Conservation (phyloP, 1,140 invertebrate genomes). For the Steinernema khuongi region DNA sequence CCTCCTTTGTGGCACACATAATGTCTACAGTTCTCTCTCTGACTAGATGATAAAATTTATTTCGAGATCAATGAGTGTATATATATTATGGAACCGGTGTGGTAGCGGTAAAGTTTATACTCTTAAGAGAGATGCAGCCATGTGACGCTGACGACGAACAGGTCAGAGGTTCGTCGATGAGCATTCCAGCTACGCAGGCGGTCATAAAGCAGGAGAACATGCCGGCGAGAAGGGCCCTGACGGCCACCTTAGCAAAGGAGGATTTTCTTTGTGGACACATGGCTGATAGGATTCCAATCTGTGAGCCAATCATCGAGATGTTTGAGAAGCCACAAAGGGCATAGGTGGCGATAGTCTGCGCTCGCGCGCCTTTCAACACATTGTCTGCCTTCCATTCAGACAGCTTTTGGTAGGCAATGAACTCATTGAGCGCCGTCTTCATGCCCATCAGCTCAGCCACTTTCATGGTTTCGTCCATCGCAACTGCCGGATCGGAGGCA, state of each 20-base stretch:
- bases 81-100: background rate
- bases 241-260: constrained; percentile 40
- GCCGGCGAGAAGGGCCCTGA: constrained; percentile 43
- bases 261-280: constrained; percentile 46
- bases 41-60: no score
- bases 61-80: background rate
- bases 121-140: background rate
- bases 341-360: constrained; percentile 78
- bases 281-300: constrained; percentile 66
- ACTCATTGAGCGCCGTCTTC: constrained; percentile 84
- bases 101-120: background rate
- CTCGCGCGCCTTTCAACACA: constrained; percentile 60
- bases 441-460: constrained; percentile 76
- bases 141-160: background rate
- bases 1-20: no score
- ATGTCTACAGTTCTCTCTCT: no score
- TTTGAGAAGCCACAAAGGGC: constrained; percentile 92
- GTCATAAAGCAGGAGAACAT: constrained; percentile 48
- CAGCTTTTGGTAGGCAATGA: constrained; percentile 76
- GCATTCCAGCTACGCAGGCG: constrained; percentile 45
- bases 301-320: constrained; percentile 77
- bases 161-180: constrained; percentile 23
- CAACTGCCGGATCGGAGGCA: background rate
- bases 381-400: constrained; percentile 62
- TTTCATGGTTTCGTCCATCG: constrained; percentile 54